Base-by-base conservation (phyloP, 2,797 vertebrate species). In the Cynopterus sphinx region DNA sequence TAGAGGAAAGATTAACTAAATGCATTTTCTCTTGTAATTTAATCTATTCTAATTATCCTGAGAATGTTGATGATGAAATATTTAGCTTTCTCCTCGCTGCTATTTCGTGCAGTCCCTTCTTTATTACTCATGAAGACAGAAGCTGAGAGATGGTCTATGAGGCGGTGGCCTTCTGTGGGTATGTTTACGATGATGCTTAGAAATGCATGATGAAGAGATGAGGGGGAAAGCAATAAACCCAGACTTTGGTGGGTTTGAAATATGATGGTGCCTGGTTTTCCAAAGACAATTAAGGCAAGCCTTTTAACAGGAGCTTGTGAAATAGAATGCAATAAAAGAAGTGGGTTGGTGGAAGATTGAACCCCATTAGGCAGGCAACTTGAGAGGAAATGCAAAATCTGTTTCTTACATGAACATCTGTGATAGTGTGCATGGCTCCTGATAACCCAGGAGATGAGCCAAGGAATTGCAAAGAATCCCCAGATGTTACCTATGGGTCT, bases 1-100 rank as follows among this genome's bases (percentile, higher is more conserved):
- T 95, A 95, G 73, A 93, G 63, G 85, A 96, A 97, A 98, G 91
- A 97, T 96, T 96, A 97, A 89, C 94, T 95, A 95, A 75, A 88
- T 73, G 57, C 94, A 94, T 91, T 95, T 97, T 87, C 61, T 98
- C 39, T 1, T 91, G 65, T 57, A 97, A 95, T 90, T 97, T 86
- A 97, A 79, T 97, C 91, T 95, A 94, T 83, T 78, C 88, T 98
- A 96, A 97, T 95, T 85, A 97, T 83, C 92, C 95, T 4, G 55
- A 91, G 82, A 97, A 97, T 67, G 96, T 59, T 92, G 77, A 96
- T 85, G 75, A 98, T 96, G 61, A 97, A 97, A 97, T 43, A 92
- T 33, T 87, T 91, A 82, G 97, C 88, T 43, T 16, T 91, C 55
- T 86, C 77, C 88, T 88, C 10, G 33, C 41, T 89, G 91, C 82